Evolutionary conservation across 2,113 vertebrate genomes (phyloP).

Genomic region (Alouatta palliata): DNA sequence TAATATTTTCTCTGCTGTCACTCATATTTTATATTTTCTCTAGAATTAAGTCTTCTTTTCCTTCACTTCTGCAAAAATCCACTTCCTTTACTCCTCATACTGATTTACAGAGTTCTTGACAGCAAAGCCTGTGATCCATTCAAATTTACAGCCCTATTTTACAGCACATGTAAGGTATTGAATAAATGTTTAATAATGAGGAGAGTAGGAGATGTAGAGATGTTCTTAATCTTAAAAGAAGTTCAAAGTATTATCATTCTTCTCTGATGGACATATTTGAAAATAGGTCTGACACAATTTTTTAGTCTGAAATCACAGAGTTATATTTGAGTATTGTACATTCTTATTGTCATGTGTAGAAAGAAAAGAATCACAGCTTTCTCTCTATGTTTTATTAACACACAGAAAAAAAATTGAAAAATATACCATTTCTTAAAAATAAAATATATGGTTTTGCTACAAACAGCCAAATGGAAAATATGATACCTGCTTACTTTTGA

Average conservation of each 20-base stretch:
- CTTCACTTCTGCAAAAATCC: background rate
- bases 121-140: background rate
- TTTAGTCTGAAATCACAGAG: background rate
- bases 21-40: background rate
- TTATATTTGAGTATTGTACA: background rate
- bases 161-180: background rate
- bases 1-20: background rate
- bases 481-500: background rate
- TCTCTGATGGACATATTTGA: background rate
- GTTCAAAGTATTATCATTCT: background rate
- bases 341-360: background rate
- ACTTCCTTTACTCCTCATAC: background rate
- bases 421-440: background rate
- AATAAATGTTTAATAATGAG: background rate
- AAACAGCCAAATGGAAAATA: background rate
- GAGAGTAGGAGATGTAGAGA: background rate
- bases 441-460: background rate
- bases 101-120: background rate
- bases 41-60: background rate
- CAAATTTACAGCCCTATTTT: background rate
- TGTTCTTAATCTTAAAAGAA: slow-evolving; percentile 6
- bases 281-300: background rate
- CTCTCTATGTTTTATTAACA: background rate
- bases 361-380: background rate
- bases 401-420: background rate